These are phyloP conservation scores for Amphiprion ocellaris DNA, from an alignment of 2,113 vertebrate genomes.

Conservation along the genomic window DNA sequence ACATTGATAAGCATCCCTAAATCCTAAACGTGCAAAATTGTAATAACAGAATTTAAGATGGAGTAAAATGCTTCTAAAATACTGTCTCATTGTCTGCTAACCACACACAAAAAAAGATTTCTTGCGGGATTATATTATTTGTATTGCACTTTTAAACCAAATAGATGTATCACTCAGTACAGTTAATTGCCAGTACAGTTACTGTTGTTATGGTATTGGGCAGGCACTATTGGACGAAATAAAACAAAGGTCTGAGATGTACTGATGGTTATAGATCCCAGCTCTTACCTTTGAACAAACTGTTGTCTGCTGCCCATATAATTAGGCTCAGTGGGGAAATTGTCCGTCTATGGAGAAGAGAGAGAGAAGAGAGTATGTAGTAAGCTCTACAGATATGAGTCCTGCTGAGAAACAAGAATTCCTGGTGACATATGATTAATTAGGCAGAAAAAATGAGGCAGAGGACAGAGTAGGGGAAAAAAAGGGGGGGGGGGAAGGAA, in stretches of 20 bases:
- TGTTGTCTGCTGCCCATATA: conserved; percentile 99
- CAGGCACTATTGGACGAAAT: conserved; percentile 15
- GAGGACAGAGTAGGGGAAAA: conserved; percentile 31
- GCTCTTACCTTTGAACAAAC: conserved; percentile 99
- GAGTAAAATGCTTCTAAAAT: conserved; percentile 33
- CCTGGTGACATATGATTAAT: conserved; percentile 93
- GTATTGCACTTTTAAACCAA: conserved; percentile 61
- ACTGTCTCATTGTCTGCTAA: background rate
- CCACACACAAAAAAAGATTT: conserved; percentile 61
- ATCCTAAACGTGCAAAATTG: conserved; percentile 29
- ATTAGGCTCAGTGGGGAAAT: conserved; percentile 99
- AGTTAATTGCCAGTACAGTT: conserved; percentile 43
- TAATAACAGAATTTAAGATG: conserved; percentile 34
- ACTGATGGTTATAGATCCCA: conserved; percentile 70
- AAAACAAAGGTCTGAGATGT: conserved; percentile 49
- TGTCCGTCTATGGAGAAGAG: conserved; percentile 95
- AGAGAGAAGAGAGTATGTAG: conserved; percentile 87
- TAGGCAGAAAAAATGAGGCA: conserved; percentile 83
- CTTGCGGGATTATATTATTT: conserved; percentile 4
- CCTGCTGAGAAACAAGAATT: conserved; percentile 92
- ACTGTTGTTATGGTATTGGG: conserved; percentile 12
- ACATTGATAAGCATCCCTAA: conserved; percentile 25
- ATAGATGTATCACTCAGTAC: conserved; percentile 9
- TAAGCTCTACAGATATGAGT: conserved; percentile 88
- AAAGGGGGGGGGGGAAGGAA: background rate